phyloP scores from a whole-genome alignment of 2,797 vertebrate species.

The Gobio occitaniae region DNA sequence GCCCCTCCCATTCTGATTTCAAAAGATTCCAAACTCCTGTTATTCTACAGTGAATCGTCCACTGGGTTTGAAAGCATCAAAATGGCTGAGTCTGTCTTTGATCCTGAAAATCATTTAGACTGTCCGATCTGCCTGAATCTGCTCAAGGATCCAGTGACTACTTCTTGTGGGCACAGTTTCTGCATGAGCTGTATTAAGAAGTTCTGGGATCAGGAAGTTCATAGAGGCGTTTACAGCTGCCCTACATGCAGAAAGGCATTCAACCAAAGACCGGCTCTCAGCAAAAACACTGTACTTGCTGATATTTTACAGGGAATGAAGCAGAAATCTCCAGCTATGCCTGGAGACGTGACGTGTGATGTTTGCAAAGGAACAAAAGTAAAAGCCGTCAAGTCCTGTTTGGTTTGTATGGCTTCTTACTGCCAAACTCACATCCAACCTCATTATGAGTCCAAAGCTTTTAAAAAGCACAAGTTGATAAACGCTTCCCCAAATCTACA shows the following conservation, averaged over 20 bases:
- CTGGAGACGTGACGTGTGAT: constrained; percentile 76
- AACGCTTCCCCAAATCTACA: constrained; percentile 39
- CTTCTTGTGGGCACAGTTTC: constrained; percentile 56
- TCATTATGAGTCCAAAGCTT: constrained; percentile 83
- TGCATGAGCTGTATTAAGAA: constrained; percentile 53
- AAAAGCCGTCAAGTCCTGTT: constrained; percentile 82
- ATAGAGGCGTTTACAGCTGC: constrained; percentile 50
- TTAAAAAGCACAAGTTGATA: constrained; percentile 81
- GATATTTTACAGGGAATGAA: constrained; percentile 46
- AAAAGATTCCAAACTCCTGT: neutral
- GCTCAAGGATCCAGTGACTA: constrained; percentile 53
- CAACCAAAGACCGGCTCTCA: constrained; percentile 45
- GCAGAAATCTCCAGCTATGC: neutral
- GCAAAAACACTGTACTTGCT: constrained; percentile 44
- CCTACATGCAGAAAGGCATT: constrained; percentile 52
- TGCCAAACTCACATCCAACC: constrained; percentile 69
- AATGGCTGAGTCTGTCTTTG: constrained; percentile 48
- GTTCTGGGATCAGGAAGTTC: constrained; percentile 39
- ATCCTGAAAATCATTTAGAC: constrained; percentile 49
- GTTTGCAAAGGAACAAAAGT: constrained; percentile 84
- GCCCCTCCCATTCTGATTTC: neutral
- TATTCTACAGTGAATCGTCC: neutral
- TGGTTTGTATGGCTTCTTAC: constrained; percentile 70
- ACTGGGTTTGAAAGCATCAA: neutral
- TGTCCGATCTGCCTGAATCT: constrained; percentile 58